phyloP scores from a whole-genome alignment of 2,888 invertebrate species.

The Orgyia antiqua region DNA sequence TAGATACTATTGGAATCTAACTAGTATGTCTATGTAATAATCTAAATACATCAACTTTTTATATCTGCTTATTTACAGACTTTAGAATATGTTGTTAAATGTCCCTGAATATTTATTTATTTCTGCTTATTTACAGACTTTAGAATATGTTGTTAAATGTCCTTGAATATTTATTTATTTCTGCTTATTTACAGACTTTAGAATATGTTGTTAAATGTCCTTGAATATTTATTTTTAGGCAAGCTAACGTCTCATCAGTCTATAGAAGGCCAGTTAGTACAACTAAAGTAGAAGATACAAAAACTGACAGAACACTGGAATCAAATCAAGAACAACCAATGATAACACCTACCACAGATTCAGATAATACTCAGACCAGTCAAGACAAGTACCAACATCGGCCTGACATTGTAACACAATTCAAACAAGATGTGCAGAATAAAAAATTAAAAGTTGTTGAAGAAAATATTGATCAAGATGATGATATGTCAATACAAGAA shows the following conservation, averaged over 20 bases:
- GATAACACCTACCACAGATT: constrained; percentile 28
- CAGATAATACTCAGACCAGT: constrained; percentile 4
- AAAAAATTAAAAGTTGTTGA: constrained; percentile 4
- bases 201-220: no score
- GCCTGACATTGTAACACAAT: constrained; percentile 39
- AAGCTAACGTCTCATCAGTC: constrained; percentile 84
- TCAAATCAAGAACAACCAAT: constrained; percentile 5
- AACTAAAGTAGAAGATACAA: constrained; percentile 4
- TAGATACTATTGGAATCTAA: no score
- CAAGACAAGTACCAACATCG: constrained; percentile 29
- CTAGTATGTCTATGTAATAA: no score
- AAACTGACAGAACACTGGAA: constrained; percentile 7
- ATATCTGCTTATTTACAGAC: no score
- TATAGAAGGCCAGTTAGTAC: constrained; percentile 49
- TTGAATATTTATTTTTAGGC: constrained; percentile 58
- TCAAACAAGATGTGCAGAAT: constrained; percentile 24
- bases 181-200: no score
- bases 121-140: no score
- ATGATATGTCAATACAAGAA: constrained; percentile 7
- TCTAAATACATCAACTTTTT: no score
- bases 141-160: no score
- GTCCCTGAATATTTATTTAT: no score
- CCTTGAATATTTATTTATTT: no score
- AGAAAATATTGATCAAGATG: constrained; percentile 9
- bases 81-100: no score